Percentiles rank a stretch among this genome's conserved stretches.
These are phyloP conservation scores for Tetramorium simillimum DNA, from an alignment of 1,140 invertebrate genomes.

Conservation along the genomic window DNA sequence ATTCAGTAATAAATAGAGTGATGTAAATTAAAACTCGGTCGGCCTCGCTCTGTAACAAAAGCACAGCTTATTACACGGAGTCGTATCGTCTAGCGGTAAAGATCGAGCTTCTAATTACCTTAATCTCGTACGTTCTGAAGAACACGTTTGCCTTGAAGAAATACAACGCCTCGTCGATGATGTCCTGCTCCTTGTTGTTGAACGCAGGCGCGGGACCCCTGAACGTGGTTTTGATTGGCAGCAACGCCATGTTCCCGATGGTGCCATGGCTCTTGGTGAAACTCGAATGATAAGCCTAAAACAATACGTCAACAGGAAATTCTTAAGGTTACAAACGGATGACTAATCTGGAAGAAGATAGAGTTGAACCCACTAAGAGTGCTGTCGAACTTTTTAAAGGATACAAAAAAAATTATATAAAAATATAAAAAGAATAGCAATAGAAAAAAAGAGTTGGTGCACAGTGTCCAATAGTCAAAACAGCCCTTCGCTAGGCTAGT, in stretches of 20 bases:
- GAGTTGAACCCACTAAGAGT: no score
- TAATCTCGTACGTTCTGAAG: slow-evolving; percentile 99
- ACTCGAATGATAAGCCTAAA: slow-evolving; percentile 97
- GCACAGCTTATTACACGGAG: background rate
- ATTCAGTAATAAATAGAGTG: slow-evolving; percentile 99
- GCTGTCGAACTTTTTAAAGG: no score
- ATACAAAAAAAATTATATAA: no score
- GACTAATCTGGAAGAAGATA: background rate
- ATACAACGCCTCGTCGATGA: slow-evolving; percentile 98
- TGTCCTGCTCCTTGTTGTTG: slow-evolving; percentile 92
- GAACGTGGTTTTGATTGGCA: slow-evolving; percentile 94
- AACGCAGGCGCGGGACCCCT: slow-evolving; percentile 94
- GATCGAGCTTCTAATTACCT: slow-evolving; percentile 86
- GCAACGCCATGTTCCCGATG: slow-evolving; percentile 97
- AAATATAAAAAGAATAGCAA: no score
- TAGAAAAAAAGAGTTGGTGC: no score
- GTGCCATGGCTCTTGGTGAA: slow-evolving; percentile 90
- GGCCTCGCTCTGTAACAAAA: slow-evolving; percentile 91
- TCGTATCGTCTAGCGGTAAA: background rate
- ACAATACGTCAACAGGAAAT: slow-evolving; percentile 49
- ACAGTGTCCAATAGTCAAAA: no score
- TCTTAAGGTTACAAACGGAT: no score
- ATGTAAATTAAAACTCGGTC: slow-evolving; percentile 99
- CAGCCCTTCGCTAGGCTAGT: no score
- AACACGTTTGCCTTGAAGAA: slow-evolving; percentile 99